These are phyloP conservation scores for Gobio gobio DNA, from an alignment of 2,113 vertebrate genomes.

Conservation along the genomic window DNA sequence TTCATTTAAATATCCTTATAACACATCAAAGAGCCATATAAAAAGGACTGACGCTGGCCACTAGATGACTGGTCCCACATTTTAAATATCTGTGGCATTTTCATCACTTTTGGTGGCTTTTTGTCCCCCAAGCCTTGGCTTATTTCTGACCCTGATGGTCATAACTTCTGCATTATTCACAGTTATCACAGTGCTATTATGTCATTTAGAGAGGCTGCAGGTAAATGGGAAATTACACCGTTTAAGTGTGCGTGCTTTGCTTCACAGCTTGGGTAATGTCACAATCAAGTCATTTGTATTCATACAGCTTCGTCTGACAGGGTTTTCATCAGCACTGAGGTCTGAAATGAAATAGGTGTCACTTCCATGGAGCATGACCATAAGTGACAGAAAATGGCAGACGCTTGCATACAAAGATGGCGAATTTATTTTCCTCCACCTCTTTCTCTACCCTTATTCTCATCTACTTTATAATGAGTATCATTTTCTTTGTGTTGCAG, in stretches of 20 bases:
- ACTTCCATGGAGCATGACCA: slow-evolving; percentile 2
- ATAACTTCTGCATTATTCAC: background rate
- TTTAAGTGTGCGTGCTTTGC: background rate
- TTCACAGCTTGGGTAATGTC: background rate
- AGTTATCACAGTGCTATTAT: background rate
- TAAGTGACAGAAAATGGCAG: background rate
- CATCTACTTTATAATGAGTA: background rate
- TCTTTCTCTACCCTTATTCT: background rate
- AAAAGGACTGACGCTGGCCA: background rate
- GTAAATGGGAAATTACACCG: background rate
- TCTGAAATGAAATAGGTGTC: background rate
- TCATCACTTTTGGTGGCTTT: background rate
- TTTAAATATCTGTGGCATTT: background rate
- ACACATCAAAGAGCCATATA: background rate
- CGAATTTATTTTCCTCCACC: background rate
- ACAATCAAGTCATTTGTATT: slow-evolving; percentile 26
- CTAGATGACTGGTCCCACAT: background rate
- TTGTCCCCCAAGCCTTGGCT: background rate
- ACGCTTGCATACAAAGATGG: background rate
- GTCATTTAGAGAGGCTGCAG: background rate
- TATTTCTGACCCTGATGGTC: background rate
- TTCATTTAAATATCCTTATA: background rate
- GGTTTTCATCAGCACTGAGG: slow-evolving; percentile 9
- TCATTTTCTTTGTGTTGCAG: slow-evolving; percentile 47
- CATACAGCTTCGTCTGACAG: background rate